phyloP scores from a whole-genome alignment of 2,888 invertebrate species.

The Andrena fulva region DNA sequence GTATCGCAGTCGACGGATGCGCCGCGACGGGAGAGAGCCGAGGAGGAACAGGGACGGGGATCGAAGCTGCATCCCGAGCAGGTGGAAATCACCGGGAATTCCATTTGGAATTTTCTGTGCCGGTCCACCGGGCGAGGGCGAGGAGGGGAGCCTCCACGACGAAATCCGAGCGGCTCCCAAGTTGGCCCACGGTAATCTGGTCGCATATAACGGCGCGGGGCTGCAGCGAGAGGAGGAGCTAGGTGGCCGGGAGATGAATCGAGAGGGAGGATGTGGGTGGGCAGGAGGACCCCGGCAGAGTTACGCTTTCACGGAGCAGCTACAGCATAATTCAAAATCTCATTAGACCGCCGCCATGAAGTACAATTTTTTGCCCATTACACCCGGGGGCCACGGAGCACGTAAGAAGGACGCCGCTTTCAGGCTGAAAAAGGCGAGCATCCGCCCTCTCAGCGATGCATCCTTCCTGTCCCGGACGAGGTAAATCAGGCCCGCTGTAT shows the following conservation, averaged over 20 bases:
- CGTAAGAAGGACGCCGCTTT: slow-evolving; percentile 63
- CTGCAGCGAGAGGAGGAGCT: neutral
- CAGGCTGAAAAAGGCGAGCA: slow-evolving; percentile 47
- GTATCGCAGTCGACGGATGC: slow-evolving; percentile 46
- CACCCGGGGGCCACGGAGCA: slow-evolving; percentile 56
- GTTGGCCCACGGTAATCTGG: slow-evolving; percentile 74
- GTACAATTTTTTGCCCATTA: slow-evolving; percentile 81
- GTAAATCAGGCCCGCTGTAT: slow-evolving; percentile 44
- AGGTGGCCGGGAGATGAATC: slow-evolving; percentile 33
- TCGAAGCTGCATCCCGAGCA: slow-evolving; percentile 2
- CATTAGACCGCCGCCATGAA: slow-evolving; percentile 80
- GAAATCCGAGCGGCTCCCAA: slow-evolving; percentile 66
- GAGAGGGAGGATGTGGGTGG: slow-evolving; percentile 14
- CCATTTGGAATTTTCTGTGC: slow-evolving; percentile 38
- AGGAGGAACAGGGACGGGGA: neutral
- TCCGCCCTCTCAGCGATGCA: slow-evolving; percentile 41
- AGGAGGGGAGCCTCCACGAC: slow-evolving; percentile 58
- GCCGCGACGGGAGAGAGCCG: neutral
- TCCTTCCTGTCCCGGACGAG: slow-evolving; percentile 34
- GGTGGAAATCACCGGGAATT: slow-evolving; percentile 27
- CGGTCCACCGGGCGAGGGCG: neutral
- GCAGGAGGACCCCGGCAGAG: slow-evolving; percentile 45
- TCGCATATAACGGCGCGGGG: slow-evolving; percentile 74
- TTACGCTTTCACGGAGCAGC: slow-evolving; percentile 74
- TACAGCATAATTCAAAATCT: slow-evolving; percentile 83